Evolutionary conservation across 2,797 vertebrate genomes (phyloP).

Genomic region (Myotis pilosus): DNA sequence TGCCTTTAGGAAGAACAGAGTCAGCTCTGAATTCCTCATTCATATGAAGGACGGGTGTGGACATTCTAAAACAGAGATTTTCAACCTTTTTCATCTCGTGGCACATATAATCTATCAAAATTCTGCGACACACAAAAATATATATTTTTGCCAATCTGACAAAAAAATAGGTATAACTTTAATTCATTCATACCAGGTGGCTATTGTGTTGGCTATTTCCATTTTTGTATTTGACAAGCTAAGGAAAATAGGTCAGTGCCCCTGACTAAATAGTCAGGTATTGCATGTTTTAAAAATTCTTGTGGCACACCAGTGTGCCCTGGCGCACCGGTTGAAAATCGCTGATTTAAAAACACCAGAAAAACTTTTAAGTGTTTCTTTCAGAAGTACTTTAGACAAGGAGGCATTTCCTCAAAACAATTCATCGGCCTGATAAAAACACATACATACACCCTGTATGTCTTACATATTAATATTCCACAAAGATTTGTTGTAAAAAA

Average conservation of each 20-base stretch:
- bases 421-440: not conserved
- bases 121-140: not conserved
- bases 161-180: not conserved
- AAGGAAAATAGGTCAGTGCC: not conserved
- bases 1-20: not conserved
- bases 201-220: not conserved
- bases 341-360: not conserved
- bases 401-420: not conserved
- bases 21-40: not conserved
- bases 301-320: not conserved
- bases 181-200: not conserved
- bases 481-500: slow-evolving; percentile 28
- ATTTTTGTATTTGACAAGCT: not conserved
- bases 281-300: not conserved
- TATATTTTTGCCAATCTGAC: not conserved
- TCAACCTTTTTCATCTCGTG: not conserved
- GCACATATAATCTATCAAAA: not conserved
- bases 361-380: not conserved
- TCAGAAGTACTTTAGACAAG: not conserved
- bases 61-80: not conserved
- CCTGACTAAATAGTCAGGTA: not conserved
- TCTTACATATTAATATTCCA: not conserved
- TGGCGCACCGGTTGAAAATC: not conserved
- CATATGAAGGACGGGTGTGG: not conserved
- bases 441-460: not conserved